Evolutionary conservation across 1,140 invertebrate genomes (phyloP).

Genomic region (Holcopasites calliopsidis): DNA sequence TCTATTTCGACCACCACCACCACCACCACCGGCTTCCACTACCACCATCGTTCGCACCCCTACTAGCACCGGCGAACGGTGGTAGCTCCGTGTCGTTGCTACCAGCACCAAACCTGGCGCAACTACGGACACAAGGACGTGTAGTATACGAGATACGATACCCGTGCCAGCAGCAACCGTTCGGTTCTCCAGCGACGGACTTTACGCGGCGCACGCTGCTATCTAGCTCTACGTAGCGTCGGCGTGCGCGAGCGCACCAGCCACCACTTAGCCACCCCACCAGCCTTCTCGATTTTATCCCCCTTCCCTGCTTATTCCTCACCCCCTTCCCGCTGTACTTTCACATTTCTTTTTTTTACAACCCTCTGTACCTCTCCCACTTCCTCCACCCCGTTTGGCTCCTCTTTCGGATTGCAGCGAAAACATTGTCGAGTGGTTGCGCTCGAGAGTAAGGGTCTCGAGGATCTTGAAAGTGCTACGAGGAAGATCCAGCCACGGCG

Average conservation of each 20-base stretch:
- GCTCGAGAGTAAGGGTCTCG: constrained; percentile 19
- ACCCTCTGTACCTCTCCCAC: neutral
- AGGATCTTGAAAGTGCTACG: constrained; percentile 21
- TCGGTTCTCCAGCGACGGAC: constrained; percentile 54
- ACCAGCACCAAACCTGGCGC: constrained; percentile 19
- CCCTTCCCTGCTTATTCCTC: constrained; percentile 10
- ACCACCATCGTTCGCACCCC: constrained; percentile 32
- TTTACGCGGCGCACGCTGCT: constrained; percentile 62
- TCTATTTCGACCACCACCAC: constrained; percentile 38
- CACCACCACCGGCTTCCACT: constrained; percentile 7
- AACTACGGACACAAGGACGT: neutral
- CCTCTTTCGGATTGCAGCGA: constrained; percentile 42
- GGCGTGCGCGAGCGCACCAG: constrained; percentile 61
- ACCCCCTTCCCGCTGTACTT: neutral
- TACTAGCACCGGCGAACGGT: neutral
- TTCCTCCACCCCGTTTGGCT: neutral
- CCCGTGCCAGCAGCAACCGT: constrained; percentile 30
- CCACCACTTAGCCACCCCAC: constrained; percentile 37
- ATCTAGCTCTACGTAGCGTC: constrained; percentile 31
- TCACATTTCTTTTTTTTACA: neutral
- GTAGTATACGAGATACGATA: constrained; percentile 18
- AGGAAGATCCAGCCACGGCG: neutral
- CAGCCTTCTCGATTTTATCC: constrained; percentile 34
- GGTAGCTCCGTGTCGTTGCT: constrained; percentile 25
- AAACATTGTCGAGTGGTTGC: constrained; percentile 56